A percentile compares a stretch with the other conserved stretches of the same genome.
Conservation (phyloP, 2,888 invertebrate species). For the Harpagoxenus sublaevis region DNA sequence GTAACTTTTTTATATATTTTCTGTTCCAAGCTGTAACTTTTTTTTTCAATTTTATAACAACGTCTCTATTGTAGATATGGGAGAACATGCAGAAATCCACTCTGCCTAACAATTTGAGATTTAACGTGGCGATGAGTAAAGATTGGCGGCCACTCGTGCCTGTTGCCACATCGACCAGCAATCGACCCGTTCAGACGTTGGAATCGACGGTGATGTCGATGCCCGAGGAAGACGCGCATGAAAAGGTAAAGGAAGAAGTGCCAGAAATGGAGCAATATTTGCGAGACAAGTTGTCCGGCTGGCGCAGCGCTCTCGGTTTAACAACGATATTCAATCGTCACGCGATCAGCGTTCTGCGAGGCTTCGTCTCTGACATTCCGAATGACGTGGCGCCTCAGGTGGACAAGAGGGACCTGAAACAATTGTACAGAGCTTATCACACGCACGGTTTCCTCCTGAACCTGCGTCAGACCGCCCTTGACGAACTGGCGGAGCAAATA, state of each 20-base stretch:
- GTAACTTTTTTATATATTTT: background rate
- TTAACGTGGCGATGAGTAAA: constrained; percentile 79
- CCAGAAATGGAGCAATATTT: constrained; percentile 79
- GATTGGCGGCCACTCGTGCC: constrained; percentile 81
- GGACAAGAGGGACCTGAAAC: constrained; percentile 81
- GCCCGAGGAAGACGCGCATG: constrained; percentile 70
- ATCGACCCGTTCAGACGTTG: constrained; percentile 77
- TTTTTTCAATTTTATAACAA: background rate
- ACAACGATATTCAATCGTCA: constrained; percentile 84
- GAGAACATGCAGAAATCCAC: constrained; percentile 82
- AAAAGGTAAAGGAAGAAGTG: constrained; percentile 69
- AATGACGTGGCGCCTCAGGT: constrained; percentile 72
- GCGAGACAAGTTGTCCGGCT: constrained; percentile 79
- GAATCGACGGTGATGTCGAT: constrained; percentile 70
- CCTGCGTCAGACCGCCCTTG: constrained; percentile 76
- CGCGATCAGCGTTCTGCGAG: constrained; percentile 79
- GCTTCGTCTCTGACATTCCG: constrained; percentile 75
- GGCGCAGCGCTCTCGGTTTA: constrained; percentile 79
- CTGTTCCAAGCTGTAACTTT: no score
- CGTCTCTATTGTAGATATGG: constrained; percentile 80
- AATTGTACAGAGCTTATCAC: constrained; percentile 83
- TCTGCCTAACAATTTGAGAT: constrained; percentile 79
- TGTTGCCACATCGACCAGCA: constrained; percentile 59
- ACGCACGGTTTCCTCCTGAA: constrained; percentile 83
- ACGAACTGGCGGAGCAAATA: constrained; percentile 80